Evolutionary conservation across 2,113 vertebrate species (phyloP).

Genomic region (Menidia beryllina): DNA sequence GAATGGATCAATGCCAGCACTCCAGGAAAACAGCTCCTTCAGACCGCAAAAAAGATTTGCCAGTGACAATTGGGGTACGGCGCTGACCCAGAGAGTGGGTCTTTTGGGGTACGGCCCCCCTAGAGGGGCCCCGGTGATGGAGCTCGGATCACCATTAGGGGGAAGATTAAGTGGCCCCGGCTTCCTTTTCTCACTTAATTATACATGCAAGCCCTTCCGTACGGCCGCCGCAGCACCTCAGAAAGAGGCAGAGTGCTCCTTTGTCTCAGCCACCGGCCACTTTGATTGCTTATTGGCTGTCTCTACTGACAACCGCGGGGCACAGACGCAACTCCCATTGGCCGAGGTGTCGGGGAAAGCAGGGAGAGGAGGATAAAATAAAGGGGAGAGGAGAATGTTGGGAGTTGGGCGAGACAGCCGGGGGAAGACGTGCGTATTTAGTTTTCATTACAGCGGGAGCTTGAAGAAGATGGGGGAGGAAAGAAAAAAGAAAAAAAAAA

Average conservation of each 20-base stretch:
- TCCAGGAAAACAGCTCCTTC: slow-evolving; percentile 84
- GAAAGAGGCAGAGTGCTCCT: slow-evolving; percentile 79
- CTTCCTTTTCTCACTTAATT: slow-evolving; percentile 91
- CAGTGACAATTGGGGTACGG: slow-evolving; percentile 89
- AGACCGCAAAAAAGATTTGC: slow-evolving; percentile 87
- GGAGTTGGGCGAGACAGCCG: slow-evolving; percentile 73
- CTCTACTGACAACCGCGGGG: slow-evolving; percentile 94
- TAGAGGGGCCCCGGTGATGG: slow-evolving; percentile 85
- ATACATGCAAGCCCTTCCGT: slow-evolving; percentile 89
- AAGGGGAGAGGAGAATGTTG: slow-evolving; percentile 51
- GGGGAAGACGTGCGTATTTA: slow-evolving; percentile 90
- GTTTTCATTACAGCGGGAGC: slow-evolving; percentile 92
- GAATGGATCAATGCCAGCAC: slow-evolving; percentile 86
- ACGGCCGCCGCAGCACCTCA: slow-evolving; percentile 75
- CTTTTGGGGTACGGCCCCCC: slow-evolving; percentile 86
- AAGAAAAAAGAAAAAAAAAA: too few species aligned
- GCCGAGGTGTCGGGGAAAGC: slow-evolving; percentile 85
- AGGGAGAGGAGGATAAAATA: slow-evolving; percentile 62
- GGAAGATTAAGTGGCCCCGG: slow-evolving; percentile 92
- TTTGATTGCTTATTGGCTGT: slow-evolving; percentile 96
- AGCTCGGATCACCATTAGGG: slow-evolving; percentile 90
- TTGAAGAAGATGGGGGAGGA: slow-evolving; percentile 84
- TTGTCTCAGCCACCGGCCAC: slow-evolving; percentile 88
- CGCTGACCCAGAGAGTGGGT: slow-evolving; percentile 87
- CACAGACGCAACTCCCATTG: slow-evolving; percentile 93